phyloP scores from a whole-genome alignment of 2,797 vertebrate species.

The Sciaenops ocellatus region DNA sequence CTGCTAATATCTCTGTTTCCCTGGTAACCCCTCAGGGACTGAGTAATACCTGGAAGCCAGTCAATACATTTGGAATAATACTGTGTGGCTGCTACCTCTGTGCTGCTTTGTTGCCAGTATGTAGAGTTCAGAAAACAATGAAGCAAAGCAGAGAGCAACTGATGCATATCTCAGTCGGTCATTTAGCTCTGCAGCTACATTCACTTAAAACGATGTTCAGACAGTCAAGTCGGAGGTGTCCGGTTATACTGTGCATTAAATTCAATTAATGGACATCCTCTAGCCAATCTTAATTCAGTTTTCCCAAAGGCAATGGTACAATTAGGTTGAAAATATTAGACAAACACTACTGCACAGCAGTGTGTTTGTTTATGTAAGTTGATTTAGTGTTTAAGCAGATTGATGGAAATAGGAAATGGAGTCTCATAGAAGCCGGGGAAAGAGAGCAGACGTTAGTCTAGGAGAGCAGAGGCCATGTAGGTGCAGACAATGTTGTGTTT shows the following conservation, averaged over 20 bases:
- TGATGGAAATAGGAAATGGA: constrained; percentile 54
- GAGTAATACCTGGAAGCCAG: constrained; percentile 51
- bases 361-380: constrained; percentile 49
- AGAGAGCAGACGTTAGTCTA: constrained; percentile 9
- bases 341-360: constrained; percentile 35
- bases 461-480: background rate
- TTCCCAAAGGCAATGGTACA: constrained; percentile 38
- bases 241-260: constrained; percentile 54
- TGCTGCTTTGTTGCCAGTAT: constrained; percentile 17
- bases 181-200: constrained; percentile 32
- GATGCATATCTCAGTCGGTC: constrained; percentile 25
- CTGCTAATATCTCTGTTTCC: constrained; percentile 51
- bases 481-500: background rate
- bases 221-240: constrained; percentile 56
- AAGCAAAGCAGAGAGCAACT: constrained; percentile 6
- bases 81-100: constrained; percentile 16
- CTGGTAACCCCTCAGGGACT: constrained; percentile 51
- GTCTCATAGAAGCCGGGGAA: background rate
- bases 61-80: constrained; percentile 36
- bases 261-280: constrained; percentile 72
- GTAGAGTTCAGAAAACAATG: constrained; percentile 31
- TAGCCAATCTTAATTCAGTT: constrained; percentile 64
- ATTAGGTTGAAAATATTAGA: constrained; percentile 55
- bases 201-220: constrained; percentile 43
- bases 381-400: constrained; percentile 54